Conservation (phyloP, 2,797 vertebrate species). For the Coilia nasus region DNA sequence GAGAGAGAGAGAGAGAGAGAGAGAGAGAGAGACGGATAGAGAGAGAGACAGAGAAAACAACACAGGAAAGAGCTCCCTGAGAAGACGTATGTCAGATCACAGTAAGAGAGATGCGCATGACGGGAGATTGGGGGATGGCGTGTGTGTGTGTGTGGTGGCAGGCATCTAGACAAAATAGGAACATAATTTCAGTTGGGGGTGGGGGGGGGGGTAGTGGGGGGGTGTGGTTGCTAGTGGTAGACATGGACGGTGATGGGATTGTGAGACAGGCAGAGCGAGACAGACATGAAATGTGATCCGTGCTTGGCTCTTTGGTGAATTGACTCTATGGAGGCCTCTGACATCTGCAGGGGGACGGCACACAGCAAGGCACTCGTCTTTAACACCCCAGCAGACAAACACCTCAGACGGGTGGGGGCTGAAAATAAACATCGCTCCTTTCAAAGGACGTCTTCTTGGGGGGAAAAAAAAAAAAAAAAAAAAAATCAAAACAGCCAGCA, state of each 20-base stretch:
- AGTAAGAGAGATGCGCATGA: neutral
- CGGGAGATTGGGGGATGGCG: neutral
- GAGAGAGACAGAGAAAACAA: too few species aligned
- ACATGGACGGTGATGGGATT: too few species aligned
- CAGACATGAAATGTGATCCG: neutral
- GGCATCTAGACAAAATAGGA: neutral
- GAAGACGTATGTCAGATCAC: neutral
- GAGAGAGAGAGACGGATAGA: too few species aligned
- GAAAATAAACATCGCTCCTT: neutral
- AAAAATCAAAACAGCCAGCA: neutral
- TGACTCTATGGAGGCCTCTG: too few species aligned
- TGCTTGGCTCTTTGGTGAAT: neutral
- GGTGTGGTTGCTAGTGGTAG: too few species aligned
- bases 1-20: too few species aligned
- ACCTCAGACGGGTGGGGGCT: neutral
- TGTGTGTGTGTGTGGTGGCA: too few species aligned
- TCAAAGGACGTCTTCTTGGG: neutral
- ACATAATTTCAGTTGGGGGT: neutral
- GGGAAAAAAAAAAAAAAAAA: too few species aligned
- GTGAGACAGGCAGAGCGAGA: neutral
- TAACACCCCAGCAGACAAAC: neutral
- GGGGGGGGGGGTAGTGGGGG: neutral
- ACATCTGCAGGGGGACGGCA: neutral
- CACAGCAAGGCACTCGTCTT: neutral
- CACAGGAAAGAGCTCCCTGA: too few species aligned